Conservation (phyloP, 2,888 invertebrate genomes). For the Mesorhabditis spiculigera region DNA sequence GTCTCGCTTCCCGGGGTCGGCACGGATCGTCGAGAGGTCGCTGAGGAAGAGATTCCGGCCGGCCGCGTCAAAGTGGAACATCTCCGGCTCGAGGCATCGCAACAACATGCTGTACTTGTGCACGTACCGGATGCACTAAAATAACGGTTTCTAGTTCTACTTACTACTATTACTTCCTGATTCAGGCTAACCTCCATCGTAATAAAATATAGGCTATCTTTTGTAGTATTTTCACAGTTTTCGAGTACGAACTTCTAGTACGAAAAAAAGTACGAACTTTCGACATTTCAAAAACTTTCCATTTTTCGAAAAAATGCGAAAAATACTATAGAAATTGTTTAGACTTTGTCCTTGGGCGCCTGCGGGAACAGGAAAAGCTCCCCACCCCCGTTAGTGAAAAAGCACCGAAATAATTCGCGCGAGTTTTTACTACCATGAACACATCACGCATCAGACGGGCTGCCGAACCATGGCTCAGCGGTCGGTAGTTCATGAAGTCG, state of each 20-base stretch:
- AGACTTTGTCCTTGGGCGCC: no score
- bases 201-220: no score
- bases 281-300: neutral
- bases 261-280: no score
- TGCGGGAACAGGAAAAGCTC: no score
- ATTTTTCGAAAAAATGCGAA: conserved; percentile 1
- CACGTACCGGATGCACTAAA: neutral
- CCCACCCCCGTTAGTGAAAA: no score
- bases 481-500: conserved; percentile 19
- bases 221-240: no score
- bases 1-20: conserved; percentile 3
- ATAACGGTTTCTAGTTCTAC: neutral
- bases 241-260: no score
- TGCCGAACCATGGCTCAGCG: conserved; percentile 33
- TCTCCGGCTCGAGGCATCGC: conserved; percentile 30
- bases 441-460: conserved; percentile 40
- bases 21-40: conserved; percentile 34
- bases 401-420: no score
- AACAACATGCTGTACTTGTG: conserved; percentile 10
- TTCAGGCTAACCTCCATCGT: no score
- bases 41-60: conserved; percentile 45
- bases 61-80: conserved; percentile 39
- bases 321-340: neutral
- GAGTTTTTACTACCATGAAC: conserved; percentile 19
- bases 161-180: no score